These are phyloP conservation scores for Drosophila crucigera DNA, from an alignment of 2,888 invertebrate genomes.

Conservation along the genomic window DNA sequence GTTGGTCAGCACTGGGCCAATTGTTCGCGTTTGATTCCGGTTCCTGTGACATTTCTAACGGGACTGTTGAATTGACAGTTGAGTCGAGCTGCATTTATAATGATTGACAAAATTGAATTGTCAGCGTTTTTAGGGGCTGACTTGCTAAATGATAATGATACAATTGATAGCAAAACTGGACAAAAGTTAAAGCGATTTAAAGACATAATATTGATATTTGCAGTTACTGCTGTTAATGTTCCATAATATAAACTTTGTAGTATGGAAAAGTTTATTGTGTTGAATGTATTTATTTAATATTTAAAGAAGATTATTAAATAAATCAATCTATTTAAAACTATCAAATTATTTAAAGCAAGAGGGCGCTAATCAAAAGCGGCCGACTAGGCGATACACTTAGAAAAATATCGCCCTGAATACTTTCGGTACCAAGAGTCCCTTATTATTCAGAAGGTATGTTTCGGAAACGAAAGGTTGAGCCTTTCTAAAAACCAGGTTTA, in stretches of 20 bases:
- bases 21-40: not conserved
- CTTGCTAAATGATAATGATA: conserved; percentile 23
- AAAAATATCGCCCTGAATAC: too few relatives aligned
- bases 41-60: conserved; percentile 21
- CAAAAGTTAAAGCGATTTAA: not conserved
- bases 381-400: too few relatives aligned
- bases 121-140: conserved; percentile 36
- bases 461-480: too few relatives aligned
- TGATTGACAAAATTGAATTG: conserved; percentile 1
- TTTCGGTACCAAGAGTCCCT: too few relatives aligned
- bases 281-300: not conserved
- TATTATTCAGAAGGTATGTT: too few relatives aligned
- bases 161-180: not conserved
- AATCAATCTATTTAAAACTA: too few relatives aligned
- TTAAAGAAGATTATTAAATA: too few relatives aligned
- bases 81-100: conserved; percentile 18
- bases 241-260: not conserved
- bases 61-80: conserved; percentile 4
- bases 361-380: too few relatives aligned
- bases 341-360: not conserved
- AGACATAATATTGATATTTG: too few relatives aligned
- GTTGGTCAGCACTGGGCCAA: conserved; percentile 2
- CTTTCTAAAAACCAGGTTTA: too few relatives aligned
- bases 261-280: not conserved
- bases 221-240: too few relatives aligned